phyloP scores from a whole-genome alignment of 2,113 vertebrate species.

The Meleagris gallopavo region DNA sequence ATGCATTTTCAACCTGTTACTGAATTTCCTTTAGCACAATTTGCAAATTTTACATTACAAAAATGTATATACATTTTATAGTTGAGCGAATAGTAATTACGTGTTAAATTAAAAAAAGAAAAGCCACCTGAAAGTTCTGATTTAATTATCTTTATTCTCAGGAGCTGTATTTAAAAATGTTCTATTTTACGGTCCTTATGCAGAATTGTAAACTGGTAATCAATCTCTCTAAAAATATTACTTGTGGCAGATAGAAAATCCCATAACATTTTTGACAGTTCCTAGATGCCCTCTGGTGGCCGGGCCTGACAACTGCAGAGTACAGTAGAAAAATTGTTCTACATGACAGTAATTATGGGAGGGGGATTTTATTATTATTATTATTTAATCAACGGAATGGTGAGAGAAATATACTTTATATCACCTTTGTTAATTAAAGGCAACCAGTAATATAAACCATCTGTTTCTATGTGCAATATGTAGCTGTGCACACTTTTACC shows the following conservation, averaged over 20 bases:
- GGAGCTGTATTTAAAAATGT: neutral
- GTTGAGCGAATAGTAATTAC: neutral
- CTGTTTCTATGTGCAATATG: neutral
- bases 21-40: neutral
- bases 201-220: neutral
- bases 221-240: neutral
- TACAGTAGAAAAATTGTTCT: neutral
- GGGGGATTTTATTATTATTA: neutral
- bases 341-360: neutral
- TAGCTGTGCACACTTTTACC: neutral
- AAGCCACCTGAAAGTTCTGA: neutral
- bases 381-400: neutral
- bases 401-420: neutral
- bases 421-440: neutral
- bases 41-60: neutral
- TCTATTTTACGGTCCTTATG: neutral
- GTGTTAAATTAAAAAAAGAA: neutral
- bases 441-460: neutral
- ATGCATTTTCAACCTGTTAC: neutral
- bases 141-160: neutral
- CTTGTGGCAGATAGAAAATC: neutral
- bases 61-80: neutral
- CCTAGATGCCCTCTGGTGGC: constrained; percentile 48
- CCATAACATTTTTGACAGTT: neutral
- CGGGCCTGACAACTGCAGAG: neutral